Percentiles rank a stretch among this genome's conserved stretches.
phyloP scores from a whole-genome alignment of 1,140 invertebrate genomes.

The Holcopasites calliopsidis region DNA sequence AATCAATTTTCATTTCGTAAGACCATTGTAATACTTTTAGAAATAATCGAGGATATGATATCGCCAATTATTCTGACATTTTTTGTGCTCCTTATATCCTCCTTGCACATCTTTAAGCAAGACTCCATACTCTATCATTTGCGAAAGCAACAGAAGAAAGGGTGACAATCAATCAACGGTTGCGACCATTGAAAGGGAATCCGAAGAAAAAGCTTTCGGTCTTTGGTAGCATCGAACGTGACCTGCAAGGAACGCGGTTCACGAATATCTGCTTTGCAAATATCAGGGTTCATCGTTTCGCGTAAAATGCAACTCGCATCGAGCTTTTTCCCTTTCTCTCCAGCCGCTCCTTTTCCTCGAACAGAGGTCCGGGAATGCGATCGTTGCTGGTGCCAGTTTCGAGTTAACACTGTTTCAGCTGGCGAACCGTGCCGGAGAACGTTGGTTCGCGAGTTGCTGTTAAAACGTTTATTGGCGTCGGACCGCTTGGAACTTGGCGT shows the following conservation, averaged over 20 bases:
- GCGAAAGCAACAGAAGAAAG: neutral
- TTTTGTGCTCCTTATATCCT: no score
- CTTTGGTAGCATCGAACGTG: neutral
- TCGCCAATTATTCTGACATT: no score
- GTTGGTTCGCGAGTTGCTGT: constrained; percentile 18
- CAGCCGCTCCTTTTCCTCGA: constrained; percentile 48
- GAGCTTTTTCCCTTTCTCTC: constrained; percentile 10
- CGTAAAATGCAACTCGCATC: constrained; percentile 23
- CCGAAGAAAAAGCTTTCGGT: constrained; percentile 1
- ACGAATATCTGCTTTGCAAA: constrained; percentile 61
- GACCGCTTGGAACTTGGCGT: constrained; percentile 1
- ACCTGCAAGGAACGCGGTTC: neutral
- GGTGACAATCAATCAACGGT: neutral
- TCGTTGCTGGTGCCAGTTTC: constrained; percentile 43
- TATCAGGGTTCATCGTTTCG: constrained; percentile 35
- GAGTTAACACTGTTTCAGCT: constrained; percentile 54
- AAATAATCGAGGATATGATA: no score
- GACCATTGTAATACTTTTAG: no score
- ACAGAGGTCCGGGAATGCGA: constrained; percentile 50
- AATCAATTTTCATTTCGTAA: no score
- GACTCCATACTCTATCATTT: neutral
- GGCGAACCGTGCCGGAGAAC: constrained; percentile 17
- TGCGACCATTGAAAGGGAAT: neutral
- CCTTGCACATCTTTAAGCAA: neutral
- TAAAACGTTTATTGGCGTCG: constrained; percentile 47